A percentile compares a stretch with the other conserved stretches of the same genome.
Evolutionary conservation across 35 echinoderm and acorn worm genomes (phyloP).

Genomic region (Diadema setosum): DNA sequence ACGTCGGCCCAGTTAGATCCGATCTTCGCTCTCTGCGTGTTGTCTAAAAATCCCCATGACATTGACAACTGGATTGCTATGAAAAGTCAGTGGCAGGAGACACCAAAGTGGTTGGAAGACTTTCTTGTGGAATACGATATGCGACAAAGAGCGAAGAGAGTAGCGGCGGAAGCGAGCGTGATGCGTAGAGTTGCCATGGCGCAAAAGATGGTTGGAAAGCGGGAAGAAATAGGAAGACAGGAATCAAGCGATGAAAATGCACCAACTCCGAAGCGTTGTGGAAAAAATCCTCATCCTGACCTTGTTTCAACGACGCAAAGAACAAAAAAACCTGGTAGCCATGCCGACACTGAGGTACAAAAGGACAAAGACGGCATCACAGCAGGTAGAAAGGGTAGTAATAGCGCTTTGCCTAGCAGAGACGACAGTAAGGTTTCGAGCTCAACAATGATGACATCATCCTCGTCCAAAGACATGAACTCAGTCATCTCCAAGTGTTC

Average conservation of each 20-base stretch:
- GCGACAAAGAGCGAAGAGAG: neutral
- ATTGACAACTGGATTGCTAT: conserved; percentile 16
- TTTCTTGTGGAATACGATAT: neutral
- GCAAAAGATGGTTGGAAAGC: neutral
- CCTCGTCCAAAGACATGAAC: too few relatives aligned
- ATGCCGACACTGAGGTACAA: neutral
- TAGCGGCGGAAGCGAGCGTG: neutral
- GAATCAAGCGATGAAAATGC: neutral
- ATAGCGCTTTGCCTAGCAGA: too few relatives aligned
- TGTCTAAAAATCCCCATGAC: neutral
- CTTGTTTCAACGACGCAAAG: neutral
- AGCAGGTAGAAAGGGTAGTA: neutral
- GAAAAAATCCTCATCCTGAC: neutral
- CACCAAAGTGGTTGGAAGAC: neutral
- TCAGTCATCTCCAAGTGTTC: too few relatives aligned
- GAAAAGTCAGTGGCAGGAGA: neutral
- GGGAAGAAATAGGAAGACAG: neutral
- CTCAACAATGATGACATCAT: too few relatives aligned
- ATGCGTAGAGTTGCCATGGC: neutral
- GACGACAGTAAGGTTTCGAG: too few relatives aligned
- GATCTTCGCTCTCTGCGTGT: neutral
- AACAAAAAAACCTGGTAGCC: neutral
- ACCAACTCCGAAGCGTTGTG: neutral
- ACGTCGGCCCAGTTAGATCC: neutral
- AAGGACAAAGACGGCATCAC: neutral